Evolutionary conservation across 2,797 vertebrate species (phyloP).

Genomic region (Anguilla marmorata): DNA sequence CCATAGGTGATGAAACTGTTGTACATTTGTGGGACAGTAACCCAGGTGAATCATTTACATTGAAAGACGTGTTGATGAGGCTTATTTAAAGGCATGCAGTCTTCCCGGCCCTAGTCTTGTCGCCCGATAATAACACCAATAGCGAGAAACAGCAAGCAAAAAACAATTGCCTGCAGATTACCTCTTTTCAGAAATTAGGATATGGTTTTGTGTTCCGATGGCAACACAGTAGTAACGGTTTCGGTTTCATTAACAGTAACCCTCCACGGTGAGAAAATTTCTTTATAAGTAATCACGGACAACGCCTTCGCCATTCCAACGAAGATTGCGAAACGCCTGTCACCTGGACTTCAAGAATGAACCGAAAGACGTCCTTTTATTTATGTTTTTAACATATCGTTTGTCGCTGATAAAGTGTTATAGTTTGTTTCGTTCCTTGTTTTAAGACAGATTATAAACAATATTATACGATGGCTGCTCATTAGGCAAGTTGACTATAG

Average conservation of each 20-base stretch:
- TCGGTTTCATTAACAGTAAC: neutral
- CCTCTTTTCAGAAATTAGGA: neutral
- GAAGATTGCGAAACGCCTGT: neutral
- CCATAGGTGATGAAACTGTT: neutral
- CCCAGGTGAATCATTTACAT: neutral
- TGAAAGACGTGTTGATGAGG: neutral
- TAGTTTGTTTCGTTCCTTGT: neutral
- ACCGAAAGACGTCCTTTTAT: neutral
- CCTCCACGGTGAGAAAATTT: neutral
- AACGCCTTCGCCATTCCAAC: neutral
- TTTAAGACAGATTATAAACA: neutral
- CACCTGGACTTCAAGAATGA: slow-evolving; percentile 1
- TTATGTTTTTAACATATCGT: neutral
- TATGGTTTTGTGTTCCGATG: neutral
- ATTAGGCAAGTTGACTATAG: neutral
- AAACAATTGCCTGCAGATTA: neutral
- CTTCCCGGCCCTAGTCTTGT: neutral
- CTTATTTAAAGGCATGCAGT: neutral
- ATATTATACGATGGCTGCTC: neutral
- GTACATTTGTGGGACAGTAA: neutral
- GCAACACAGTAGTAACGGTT: neutral
- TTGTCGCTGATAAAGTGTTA: neutral
- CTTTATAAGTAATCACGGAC: neutral
- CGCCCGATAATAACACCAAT: neutral
- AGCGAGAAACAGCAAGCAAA: neutral